phyloP scores from a whole-genome alignment of 2,797 vertebrate species.

The Lepilemur ruficaudatus region DNA sequence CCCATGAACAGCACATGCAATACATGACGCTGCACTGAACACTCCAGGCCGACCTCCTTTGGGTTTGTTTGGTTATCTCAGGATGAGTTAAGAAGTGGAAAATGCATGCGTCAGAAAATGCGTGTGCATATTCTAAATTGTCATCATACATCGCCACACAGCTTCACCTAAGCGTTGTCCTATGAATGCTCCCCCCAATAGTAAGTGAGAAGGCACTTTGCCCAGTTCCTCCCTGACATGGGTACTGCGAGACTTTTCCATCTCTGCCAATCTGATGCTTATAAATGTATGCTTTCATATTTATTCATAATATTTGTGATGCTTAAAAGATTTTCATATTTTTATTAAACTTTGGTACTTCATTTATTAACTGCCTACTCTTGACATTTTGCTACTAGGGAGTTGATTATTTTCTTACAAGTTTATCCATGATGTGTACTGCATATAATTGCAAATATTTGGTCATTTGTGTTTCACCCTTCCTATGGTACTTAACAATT shows the following conservation, averaged over 20 bases:
- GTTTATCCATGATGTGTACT: neutral
- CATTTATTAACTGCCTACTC: neutral
- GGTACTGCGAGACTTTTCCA: neutral
- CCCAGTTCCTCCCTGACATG: neutral
- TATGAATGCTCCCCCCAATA: neutral
- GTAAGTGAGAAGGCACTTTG: neutral
- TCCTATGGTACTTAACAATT: neutral
- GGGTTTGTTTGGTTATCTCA: neutral
- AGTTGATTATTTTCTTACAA: neutral
- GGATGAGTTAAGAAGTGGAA: neutral
- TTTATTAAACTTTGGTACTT: neutral
- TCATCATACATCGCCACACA: neutral
- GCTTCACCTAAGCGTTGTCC: neutral
- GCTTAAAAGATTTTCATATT: neutral
- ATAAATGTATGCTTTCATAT: neutral
- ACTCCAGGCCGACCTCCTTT: neutral
- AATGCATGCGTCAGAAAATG: neutral
- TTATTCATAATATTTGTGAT: neutral
- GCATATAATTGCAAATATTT: neutral
- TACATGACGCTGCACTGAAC: neutral
- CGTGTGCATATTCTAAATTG: neutral
- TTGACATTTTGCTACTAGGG: neutral
- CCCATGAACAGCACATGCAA: fast-evolving
- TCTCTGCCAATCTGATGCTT: neutral
- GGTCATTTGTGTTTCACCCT: neutral